Base-by-base conservation (phyloP, 2,888 invertebrate species). In the Mamestra brassicae region DNA sequence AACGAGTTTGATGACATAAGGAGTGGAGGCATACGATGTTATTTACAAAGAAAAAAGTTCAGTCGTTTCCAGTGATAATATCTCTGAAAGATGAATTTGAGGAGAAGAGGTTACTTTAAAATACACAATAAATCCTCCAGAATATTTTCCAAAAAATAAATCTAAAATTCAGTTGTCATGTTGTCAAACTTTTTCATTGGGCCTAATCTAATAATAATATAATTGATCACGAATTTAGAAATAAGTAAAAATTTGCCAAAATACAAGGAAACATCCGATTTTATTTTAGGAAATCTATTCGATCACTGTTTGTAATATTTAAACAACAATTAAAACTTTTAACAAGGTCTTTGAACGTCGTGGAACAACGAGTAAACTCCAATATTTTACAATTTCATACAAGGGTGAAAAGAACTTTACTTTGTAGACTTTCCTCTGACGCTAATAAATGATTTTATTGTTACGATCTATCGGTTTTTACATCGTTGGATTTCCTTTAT, bases 321-420 rank as follows among this genome's bases (percentile, higher is more conserved):
- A 66, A 66, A 57, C 69, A 54, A 54, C 76, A 75, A 74, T 71
- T 50, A 73, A 85, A 85, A 45, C 61, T 85, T 83, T 63, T 74
- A 85, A 78, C 71, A 72, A 70, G 64, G 4, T 54, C 34, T 74
- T 65, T 71, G 42, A 60, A 70, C 62, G n/a, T 45, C n/a, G 50
- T 61, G 36, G 47, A 84, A 72, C 52, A 74, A 78, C 47, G 34
- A 65, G 52, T 13, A n/a, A 74, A 71, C 74, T 76, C 50, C n/a
- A 7, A 45, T 58, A 73, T 80, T 75, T 76, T 70, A 74, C 47
- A 65, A 79, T 54, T 77, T 67, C 45, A 47, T 57, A 64, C 13
- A 69, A 74, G 76, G 74, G 50, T 74, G 1, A 61, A n/a, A n/a
- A 71, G 11, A 81, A 57, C 60, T 73, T 78, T 63, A 1, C 36